A percentile compares a stretch with the other conserved stretches of the same genome.
Conservation (phyloP, 2,888 invertebrate genomes). For the Ophion costatus region DNA sequence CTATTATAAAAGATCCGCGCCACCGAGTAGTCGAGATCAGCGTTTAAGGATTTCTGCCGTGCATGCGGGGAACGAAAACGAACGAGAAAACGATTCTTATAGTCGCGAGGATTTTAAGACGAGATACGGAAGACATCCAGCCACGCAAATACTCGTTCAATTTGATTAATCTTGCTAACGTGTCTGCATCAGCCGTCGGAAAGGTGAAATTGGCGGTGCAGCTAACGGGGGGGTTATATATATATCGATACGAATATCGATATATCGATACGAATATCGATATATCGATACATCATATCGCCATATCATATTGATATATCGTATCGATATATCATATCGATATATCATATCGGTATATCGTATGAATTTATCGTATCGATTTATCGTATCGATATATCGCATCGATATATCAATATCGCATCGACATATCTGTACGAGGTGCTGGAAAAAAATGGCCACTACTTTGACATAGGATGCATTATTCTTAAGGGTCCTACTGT, state of each 20-base stretch:
- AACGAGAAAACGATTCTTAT: constrained; percentile 39
- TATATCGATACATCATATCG: too few relatives aligned
- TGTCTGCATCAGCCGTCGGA: neutral
- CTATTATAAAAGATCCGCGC: constrained; percentile 40
- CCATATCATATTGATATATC: too few relatives aligned
- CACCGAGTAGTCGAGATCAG: constrained; percentile 28
- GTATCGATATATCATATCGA: neutral
- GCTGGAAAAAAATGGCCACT: too few relatives aligned
- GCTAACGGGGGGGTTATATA: neutral
- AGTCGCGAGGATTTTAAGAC: constrained; percentile 19
- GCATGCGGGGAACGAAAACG: constrained; percentile 17
- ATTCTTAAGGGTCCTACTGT: too few relatives aligned
- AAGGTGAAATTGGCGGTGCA: neutral
- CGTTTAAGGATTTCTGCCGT: constrained; percentile 31
- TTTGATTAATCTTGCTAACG: constrained; percentile 12
- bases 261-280: constrained; percentile 10
- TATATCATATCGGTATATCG: too few relatives aligned
- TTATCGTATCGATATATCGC: too few relatives aligned
- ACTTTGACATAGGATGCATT: too few relatives aligned
- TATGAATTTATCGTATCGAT: too few relatives aligned
- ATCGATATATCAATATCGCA: too few relatives aligned
- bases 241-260: neutral
- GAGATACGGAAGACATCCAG: neutral
- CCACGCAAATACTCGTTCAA: constrained; percentile 3
- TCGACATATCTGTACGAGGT: constrained; percentile 5